A percentile compares a stretch with the other conserved stretches of the same genome.
phyloP scores from a whole-genome alignment of 2,888 invertebrate species.

The Hypsopygia costalis region DNA sequence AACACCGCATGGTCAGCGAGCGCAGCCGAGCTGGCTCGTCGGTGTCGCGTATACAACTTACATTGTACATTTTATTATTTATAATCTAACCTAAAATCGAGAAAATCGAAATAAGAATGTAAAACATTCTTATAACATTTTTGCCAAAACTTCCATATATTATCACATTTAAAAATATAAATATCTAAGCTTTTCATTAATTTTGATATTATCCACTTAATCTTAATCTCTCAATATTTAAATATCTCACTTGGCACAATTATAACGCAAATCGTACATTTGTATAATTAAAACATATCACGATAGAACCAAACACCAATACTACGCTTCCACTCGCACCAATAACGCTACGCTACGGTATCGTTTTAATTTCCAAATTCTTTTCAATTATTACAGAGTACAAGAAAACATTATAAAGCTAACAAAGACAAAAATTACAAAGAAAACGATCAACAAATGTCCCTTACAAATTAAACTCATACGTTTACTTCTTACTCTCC shows the following conservation, averaged over 20 bases:
- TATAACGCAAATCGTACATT: constrained; percentile 71
- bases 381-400: constrained; percentile 44
- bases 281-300: constrained; percentile 57
- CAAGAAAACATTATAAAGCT: constrained; percentile 73
- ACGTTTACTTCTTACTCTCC: constrained; percentile 67
- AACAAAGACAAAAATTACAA: constrained; percentile 76
- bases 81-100: constrained; percentile 53
- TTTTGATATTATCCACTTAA: constrained; percentile 79
- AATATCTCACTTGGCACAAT: constrained; percentile 79
- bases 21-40: constrained; percentile 7
- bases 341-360: constrained; percentile 52
- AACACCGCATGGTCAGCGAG: background rate
- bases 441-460: constrained; percentile 77
- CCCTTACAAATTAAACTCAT: constrained; percentile 76
- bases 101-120: constrained; percentile 56
- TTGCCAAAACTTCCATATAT: constrained; percentile 77
- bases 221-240: constrained; percentile 72
- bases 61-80: constrained; percentile 30
- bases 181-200: constrained; percentile 71
- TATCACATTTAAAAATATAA: constrained; percentile 76
- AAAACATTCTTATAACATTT: constrained; percentile 54
- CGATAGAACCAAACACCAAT: constrained; percentile 44
- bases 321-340: constrained; percentile 46
- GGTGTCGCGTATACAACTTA: constrained; percentile 16
- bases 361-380: constrained; percentile 48